A percentile compares a stretch with the other conserved stretches of the same genome.
Evolutionary conservation across 2,113 vertebrate genomes (phyloP).

Genomic region (Cervus canadensis): DNA sequence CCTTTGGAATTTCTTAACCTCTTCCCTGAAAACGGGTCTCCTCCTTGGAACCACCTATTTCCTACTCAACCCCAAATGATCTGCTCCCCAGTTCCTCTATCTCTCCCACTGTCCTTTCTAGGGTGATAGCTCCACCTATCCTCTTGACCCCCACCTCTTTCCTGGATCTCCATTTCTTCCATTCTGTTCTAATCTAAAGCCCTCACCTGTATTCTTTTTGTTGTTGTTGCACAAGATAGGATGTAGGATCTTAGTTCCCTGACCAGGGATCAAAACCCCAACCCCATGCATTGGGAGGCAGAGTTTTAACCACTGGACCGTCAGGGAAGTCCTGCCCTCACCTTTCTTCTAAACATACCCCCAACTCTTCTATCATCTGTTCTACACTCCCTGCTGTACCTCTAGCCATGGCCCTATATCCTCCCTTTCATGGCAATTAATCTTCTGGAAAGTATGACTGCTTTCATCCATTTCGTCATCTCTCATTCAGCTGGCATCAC

Average conservation of each 20-base stretch:
- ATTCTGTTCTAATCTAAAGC: neutral
- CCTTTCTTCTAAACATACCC: neutral
- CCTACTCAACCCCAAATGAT: neutral
- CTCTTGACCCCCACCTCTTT: neutral
- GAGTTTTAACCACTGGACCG: neutral
- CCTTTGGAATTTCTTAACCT: neutral
- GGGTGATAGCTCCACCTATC: accelerated
- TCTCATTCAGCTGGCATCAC: neutral
- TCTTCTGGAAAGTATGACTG: neutral
- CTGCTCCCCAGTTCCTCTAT: neutral
- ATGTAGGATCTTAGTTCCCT: neutral
- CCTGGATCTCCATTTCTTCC: neutral
- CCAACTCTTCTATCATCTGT: neutral
- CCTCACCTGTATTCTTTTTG: neutral
- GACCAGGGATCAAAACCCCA: neutral
- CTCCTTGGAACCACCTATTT: neutral
- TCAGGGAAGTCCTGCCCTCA: neutral
- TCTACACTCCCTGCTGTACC: neutral
- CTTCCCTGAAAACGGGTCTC: neutral
- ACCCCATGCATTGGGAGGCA: neutral
- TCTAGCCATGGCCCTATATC: neutral
- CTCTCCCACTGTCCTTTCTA: neutral
- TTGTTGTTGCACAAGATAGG: neutral
- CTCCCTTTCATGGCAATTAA: neutral
- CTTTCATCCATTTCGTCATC: neutral